These are phyloP conservation scores for Brenthis ino DNA, from an alignment of 2,888 invertebrate genomes.

Conservation along the genomic window DNA sequence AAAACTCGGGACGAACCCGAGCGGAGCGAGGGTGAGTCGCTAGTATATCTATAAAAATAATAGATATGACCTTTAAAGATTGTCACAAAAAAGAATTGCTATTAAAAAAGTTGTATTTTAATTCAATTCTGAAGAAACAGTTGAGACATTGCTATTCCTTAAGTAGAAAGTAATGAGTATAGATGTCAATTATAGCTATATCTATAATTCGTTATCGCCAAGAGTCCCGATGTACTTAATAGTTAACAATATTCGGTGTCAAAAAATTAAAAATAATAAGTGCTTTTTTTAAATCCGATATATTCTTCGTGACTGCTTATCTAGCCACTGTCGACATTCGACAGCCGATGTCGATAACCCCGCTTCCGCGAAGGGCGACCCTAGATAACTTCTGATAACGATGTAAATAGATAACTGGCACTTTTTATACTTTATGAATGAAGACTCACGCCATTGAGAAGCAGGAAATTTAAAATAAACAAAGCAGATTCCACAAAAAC, in stretches of 20 bases:
- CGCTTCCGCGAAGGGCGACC: conserved; percentile 44
- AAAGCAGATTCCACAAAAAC: background rate
- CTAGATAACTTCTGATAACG: conserved; percentile 38
- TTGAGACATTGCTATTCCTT: no score
- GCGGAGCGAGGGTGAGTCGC: no score
- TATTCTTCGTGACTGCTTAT: conserved; percentile 35
- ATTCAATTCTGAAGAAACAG: no score
- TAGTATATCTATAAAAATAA: no score
- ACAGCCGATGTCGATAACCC: conserved; percentile 41
- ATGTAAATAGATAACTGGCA: conserved; percentile 31
- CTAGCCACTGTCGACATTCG: conserved; percentile 36
- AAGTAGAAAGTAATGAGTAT: no score
- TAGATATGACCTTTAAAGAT: no score
- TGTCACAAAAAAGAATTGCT: no score
- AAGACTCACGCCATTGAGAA: conserved; percentile 12
- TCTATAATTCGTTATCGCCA: background rate
- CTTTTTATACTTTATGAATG: conserved; percentile 36
- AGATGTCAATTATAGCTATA: no score
- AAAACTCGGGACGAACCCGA: no score
- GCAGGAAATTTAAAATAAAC: conserved; percentile 9
- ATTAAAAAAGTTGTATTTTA: no score
- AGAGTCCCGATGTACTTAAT: conserved; percentile 2
- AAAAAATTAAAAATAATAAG: conserved; percentile 10
- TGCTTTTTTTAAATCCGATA: conserved; percentile 28
- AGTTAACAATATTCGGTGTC: background rate